These are phyloP conservation scores for Dasypus novemcinctus DNA, from an alignment of 2,113 vertebrate genomes.

Conservation along the genomic window DNA sequence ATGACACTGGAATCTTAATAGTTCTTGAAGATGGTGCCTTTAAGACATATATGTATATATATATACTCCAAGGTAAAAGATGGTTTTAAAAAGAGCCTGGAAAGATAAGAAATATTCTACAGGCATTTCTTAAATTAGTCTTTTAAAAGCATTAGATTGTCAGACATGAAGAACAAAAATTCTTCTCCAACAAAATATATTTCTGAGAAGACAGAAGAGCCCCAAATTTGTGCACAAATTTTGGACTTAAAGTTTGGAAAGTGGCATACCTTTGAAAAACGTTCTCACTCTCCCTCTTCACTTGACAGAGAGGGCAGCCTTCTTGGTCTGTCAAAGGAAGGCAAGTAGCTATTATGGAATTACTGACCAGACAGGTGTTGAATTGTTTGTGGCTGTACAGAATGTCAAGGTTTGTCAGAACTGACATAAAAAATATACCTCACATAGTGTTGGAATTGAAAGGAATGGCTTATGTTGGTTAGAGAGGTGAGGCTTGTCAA, in stretches of 20 bases:
- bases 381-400: background rate
- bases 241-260: constrained; percentile 38
- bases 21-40: background rate
- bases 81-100: constrained; percentile 44
- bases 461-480: constrained; percentile 4
- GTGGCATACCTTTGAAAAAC: background rate
- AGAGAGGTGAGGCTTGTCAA: background rate
- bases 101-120: background rate
- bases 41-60: background rate
- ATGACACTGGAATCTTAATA: background rate
- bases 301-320: background rate
- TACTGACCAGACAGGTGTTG: background rate
- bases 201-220: background rate
- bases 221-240: background rate
- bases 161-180: background rate
- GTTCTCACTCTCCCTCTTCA: background rate
- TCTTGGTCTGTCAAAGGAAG: background rate
- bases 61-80: background rate
- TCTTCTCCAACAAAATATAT: background rate
- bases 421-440: constrained; percentile 38
- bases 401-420: background rate
- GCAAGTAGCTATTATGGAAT: background rate
- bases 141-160: background rate
- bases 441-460: background rate
- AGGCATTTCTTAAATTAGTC: constrained; percentile 22